Base-by-base conservation (phyloP, 2,888 invertebrate genomes). In the Sturmia bella region DNA sequence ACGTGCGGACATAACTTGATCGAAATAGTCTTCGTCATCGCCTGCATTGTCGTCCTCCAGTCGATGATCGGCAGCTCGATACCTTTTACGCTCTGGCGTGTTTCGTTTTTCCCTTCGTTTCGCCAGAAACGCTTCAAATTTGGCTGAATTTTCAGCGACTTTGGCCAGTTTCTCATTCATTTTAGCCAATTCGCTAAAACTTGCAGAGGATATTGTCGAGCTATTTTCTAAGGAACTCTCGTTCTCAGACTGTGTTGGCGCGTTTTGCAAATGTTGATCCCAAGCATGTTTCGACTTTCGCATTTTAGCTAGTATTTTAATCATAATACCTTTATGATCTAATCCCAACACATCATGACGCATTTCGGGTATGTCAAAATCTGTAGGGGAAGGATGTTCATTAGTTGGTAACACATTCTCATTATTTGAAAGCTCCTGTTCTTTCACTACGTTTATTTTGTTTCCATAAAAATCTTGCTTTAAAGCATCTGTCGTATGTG, bases 311-410 rank as follows among this genome's bases (percentile, higher is more conserved):
- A 92, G 72, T 0, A 94, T 91, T 64, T 92, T 91, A 45, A 91
- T 91, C 93, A 95, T 93, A 52, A 96, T 94, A 73, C 90, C 91
- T 0, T 91, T 90, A 86, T 95, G 95, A 88, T 96, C 93, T 57
- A 96, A 89, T 0, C 95, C 95, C 45, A 94, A 92, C 4, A 95
- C 93, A 89, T 94, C 93, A 83, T 95, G 93, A 0, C 93, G 93
- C 95, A 96, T 96, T 80, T 92, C 91, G 1, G 95, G 95, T 80
- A 95, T 85, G 5, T 91, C 69, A 7, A 32, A 4, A 39, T 77
- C 45, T 21, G 32, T 1, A 7, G 3, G 1, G 6, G 32, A 32
- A 32, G 9, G 32, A 9, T 32, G 32, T 32, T 32, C 32, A 32
- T 13, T 61, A n/a, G 15, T 1, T 17, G 12, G n/a, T 59, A 39